A percentile compares a stretch with the other conserved stretches of the same genome.
phyloP scores from a whole-genome alignment of 2,113 vertebrate genomes.

The Myocastor coypus region DNA sequence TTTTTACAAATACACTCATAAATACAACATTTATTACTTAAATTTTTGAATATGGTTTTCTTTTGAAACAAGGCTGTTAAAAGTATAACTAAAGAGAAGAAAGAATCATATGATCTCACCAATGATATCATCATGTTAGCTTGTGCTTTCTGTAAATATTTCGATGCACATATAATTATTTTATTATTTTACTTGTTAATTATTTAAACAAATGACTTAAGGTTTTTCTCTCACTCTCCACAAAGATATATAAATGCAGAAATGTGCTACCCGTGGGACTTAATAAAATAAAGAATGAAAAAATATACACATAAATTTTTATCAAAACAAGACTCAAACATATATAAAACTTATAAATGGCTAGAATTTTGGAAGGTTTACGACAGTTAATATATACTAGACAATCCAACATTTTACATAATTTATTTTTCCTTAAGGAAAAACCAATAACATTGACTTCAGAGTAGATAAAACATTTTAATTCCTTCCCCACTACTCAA shows the following conservation, averaged over 20 bases:
- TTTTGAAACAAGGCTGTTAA: not conserved
- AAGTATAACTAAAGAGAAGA: not conserved
- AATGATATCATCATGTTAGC: not conserved
- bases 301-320: not conserved
- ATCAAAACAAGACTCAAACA: not conserved
- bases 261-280: not conserved
- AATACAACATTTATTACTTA: not conserved
- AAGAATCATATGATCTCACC: not conserved
- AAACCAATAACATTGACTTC: not conserved
- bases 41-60: not conserved
- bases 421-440: not conserved
- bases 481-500: not conserved
- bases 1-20: not conserved
- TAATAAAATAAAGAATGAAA: slow-evolving; percentile 23
- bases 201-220: not conserved
- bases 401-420: not conserved
- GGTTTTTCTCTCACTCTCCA: not conserved
- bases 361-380: not conserved
- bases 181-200: not conserved
- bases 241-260: not conserved
- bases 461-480: not conserved
- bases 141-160: slow-evolving; percentile 9
- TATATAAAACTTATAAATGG: not conserved
- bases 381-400: not conserved
- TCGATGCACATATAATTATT: not conserved